Conservation (phyloP, 2,113 vertebrate species). For the Thomomys bottae region DNA sequence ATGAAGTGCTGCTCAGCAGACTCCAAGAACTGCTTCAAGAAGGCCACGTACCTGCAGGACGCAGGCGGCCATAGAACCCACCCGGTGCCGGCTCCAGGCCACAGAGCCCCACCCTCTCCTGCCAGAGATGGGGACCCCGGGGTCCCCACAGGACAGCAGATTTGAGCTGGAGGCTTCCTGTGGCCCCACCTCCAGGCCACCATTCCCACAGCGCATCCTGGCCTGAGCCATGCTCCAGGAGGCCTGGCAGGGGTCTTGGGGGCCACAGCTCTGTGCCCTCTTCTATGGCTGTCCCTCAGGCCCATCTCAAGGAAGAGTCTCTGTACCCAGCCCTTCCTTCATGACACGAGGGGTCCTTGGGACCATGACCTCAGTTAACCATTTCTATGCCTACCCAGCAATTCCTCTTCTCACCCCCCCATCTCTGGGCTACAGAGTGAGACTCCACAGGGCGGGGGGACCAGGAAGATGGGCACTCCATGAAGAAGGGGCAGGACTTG, state of each 20-base stretch:
- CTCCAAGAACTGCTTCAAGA: slow-evolving; percentile 82
- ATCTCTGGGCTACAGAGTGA: neutral
- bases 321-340: neutral
- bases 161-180: too few relatives aligned
- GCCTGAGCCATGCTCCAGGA: neutral
- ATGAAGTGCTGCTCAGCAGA: slow-evolving; percentile 84
- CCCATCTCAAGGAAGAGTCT: neutral
- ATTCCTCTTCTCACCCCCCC: neutral
- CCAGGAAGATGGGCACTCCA: neutral
- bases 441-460: neutral
- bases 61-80: too few relatives aligned
- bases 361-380: too few relatives aligned
- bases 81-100: too few relatives aligned
- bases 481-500: neutral
- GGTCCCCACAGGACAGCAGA: too few relatives aligned
- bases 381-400: too few relatives aligned
- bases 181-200: too few relatives aligned
- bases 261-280: too few relatives aligned
- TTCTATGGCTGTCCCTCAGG: neutral
- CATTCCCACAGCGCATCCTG: too few relatives aligned
- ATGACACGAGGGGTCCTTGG: neutral
- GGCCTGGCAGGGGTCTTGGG: neutral
- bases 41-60: slow-evolving; percentile 36
- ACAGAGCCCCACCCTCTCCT: too few relatives aligned
- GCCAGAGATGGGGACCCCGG: too few relatives aligned